Conservation (phyloP, 2,888 invertebrate species). For the Erebia palarica region DNA sequence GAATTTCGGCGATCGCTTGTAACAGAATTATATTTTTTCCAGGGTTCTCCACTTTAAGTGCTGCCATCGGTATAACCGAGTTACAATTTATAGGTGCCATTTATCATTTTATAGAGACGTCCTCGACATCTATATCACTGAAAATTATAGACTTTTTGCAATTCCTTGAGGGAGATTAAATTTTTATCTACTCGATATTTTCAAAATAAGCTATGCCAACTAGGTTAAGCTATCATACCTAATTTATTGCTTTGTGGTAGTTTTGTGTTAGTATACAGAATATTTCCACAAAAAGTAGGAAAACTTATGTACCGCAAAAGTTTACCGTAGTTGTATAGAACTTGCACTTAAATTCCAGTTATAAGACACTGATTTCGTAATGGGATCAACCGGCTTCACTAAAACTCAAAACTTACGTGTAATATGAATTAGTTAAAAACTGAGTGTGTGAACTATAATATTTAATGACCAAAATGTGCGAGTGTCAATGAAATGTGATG, state of each 20-base stretch:
- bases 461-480: slow-evolving; percentile 14
- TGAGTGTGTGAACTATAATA: slow-evolving; percentile 3
- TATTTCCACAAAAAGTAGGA: background rate
- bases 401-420: background rate
- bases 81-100: slow-evolving; percentile 71
- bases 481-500: slow-evolving; percentile 48
- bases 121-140: slow-evolving; percentile 42
- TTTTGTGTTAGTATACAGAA: no score
- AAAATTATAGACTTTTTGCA: slow-evolving; percentile 18
- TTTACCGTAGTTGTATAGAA: background rate
- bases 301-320: background rate
- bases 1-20: slow-evolving; percentile 56
- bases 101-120: slow-evolving; percentile 70
- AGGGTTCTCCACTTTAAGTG: slow-evolving; percentile 61
- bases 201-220: background rate
- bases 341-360: background rate
- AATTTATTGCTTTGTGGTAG: background rate
- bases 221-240: background rate
- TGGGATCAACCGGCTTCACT: background rate
- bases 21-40: slow-evolving; percentile 74
- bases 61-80: slow-evolving; percentile 66
- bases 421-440: slow-evolving; percentile 1
- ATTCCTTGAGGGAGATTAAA: background rate
- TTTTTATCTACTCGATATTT: background rate
- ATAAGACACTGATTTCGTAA: background rate